Evolutionary conservation across 2,113 vertebrate species (phyloP).

Genomic region (Smithornis capensis): DNA sequence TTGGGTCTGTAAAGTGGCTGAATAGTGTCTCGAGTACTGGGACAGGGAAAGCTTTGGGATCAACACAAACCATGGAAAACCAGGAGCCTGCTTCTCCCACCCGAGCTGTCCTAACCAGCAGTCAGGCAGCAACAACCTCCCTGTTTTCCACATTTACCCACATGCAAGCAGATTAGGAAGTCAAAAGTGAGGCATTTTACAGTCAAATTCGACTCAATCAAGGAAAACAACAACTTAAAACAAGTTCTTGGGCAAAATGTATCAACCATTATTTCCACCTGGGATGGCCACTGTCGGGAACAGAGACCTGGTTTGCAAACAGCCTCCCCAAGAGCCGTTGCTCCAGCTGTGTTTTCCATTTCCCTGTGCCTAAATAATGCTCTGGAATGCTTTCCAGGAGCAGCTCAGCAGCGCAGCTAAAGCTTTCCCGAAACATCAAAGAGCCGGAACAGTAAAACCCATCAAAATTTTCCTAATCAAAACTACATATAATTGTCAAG

Average conservation of each 20-base stretch:
- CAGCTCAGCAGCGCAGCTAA: not conserved
- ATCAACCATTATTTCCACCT: not conserved
- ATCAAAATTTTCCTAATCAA: conserved; percentile 64
- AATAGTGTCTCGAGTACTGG: not conserved
- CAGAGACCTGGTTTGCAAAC: not conserved
- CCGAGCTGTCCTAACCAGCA: not conserved
- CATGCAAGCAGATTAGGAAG: not conserved
- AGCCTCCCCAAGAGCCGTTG: not conserved
- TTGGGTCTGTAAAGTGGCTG: not conserved
- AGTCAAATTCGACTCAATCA: not conserved
- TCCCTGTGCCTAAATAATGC: not conserved
- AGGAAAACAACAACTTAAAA: not conserved
- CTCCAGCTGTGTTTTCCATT: not conserved
- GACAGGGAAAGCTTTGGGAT: not conserved
- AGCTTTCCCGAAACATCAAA: conserved; percentile 54
- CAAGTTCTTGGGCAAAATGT: not conserved
- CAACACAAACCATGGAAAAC: not conserved
- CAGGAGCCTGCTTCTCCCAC: not conserved
- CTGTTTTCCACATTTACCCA: not conserved
- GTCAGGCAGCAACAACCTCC: not conserved
- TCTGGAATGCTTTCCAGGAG: not conserved
- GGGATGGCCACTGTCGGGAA: not conserved
- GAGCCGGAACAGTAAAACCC: conserved; percentile 47
- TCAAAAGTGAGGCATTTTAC: not conserved
- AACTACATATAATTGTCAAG: conserved; percentile 58